Percentiles rank a stretch among this genome's conserved stretches.
These are phyloP conservation scores for Iguana delicatissima DNA, from an alignment of 2,797 vertebrate species.

Conservation along the genomic window DNA sequence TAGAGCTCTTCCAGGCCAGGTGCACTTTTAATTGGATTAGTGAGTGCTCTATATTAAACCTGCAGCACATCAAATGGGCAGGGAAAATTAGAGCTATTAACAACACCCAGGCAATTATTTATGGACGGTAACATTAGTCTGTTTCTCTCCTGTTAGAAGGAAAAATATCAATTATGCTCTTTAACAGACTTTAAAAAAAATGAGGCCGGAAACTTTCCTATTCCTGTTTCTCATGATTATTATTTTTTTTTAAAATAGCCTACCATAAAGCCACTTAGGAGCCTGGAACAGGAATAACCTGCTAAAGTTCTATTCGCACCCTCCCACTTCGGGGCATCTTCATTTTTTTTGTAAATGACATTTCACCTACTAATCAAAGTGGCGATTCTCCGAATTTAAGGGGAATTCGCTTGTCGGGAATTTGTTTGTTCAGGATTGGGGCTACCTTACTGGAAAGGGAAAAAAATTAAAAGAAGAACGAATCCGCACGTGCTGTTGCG, in stretches of 20 bases:
- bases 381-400: neutral
- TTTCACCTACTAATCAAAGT: neutral
- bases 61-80: conserved; percentile 64
- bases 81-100: conserved; percentile 53
- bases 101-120: conserved; percentile 60
- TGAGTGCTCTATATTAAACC: conserved; percentile 61
- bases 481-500: no score
- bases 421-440: neutral
- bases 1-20: conserved; percentile 74
- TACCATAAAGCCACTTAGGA: neutral
- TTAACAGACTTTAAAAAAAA: conserved; percentile 34
- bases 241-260: neutral
- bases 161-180: conserved; percentile 61
- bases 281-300: conserved; percentile 15
- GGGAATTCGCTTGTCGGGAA: neutral
- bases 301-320: neutral
- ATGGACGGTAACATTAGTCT: conserved; percentile 58
- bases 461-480: neutral
- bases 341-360: neutral
- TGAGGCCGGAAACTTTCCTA: conserved; percentile 9
- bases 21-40: conserved; percentile 79
- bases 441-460: neutral
- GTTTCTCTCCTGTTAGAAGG: conserved; percentile 53
- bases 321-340: neutral
- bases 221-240: conserved; percentile 38